Evolutionary conservation across 1,140 invertebrate species (phyloP).

Genomic region (Pseudomyrmex sp.): DNA sequence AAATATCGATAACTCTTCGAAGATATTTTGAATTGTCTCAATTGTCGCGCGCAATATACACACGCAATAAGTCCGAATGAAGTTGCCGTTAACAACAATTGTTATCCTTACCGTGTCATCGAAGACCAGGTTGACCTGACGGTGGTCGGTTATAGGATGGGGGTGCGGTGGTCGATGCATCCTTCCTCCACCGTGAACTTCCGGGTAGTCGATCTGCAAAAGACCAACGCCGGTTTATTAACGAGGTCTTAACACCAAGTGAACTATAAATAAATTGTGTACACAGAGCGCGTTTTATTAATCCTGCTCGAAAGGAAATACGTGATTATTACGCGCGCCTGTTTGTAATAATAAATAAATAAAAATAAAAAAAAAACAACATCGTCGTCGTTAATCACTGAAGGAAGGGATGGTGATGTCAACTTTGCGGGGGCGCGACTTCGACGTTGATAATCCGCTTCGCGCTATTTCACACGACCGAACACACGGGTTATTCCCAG

Average conservation of each 20-base stretch:
- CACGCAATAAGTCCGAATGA: too few relatives aligned
- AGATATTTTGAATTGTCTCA: too few relatives aligned
- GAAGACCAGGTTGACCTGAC: conserved; percentile 87
- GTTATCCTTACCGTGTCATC: conserved; percentile 86
- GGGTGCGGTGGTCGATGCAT: conserved; percentile 85
- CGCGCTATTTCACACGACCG: too few relatives aligned
- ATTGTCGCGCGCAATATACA: too few relatives aligned
- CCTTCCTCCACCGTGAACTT: conserved; percentile 87
- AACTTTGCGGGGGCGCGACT: conserved; percentile 4
- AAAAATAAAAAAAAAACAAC: too few relatives aligned
- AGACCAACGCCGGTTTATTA: conserved; percentile 26
- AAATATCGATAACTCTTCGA: too few relatives aligned
- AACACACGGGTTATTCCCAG: too few relatives aligned
- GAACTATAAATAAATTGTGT: conserved; percentile 44
- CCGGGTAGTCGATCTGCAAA: conserved; percentile 93
- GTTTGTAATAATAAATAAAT: conserved; percentile 4
- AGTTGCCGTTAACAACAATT: too few relatives aligned
- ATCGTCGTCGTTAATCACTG: background rate
- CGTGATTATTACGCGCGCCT: background rate
- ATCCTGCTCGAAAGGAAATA: background rate
- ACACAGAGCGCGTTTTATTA: background rate
- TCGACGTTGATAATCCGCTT: background rate
- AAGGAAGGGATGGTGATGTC: background rate
- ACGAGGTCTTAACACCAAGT: background rate
- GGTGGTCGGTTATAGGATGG: conserved; percentile 86